Evolutionary conservation across 2,113 vertebrate genomes (phyloP), one percentile per base, ranked within the genome.

Genomic region (Engystomops pustulosus): DNA sequence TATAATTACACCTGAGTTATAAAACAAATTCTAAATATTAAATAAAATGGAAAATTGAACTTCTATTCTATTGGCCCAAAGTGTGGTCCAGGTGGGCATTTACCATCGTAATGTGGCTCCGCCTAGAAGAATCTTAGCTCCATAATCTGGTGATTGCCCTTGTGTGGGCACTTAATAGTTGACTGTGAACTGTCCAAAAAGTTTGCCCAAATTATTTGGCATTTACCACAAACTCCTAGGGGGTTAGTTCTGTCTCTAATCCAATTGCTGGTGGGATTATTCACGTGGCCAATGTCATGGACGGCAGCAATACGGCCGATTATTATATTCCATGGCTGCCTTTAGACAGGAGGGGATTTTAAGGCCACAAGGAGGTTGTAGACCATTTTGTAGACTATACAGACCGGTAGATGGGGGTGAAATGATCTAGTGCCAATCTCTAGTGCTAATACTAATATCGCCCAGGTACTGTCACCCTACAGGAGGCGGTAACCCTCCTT

Each of bases 1-100:
- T 88, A 92, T 91, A 91, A 91, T 91, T 92, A 93, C 93, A 95
- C 93, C 93, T 95, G 94, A 95, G 94, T 93, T 94, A 93, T 91
- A 89, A 85, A 90, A 91, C 91, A 15, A 72, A 25, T 1, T 6
- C 25, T 25, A 5, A 45, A 70, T n/a, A 44, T 36, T 11, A 65
- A 68, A 68, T n/a, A 23, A 38, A 17, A 36, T 20, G 10, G n/a
- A n/a, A n/a, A 71, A 91, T 91, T 89, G 89, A 85, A 94, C 92
- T 88, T 89, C 88, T 91, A 92, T 86, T 87, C 89, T 87, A 86
- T 89, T 84, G 74, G 6, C 62, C 62, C 62, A 30, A 58, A 25
- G 9, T 30, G 14, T 65, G 60, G 55, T 18, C 27, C 60, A 67
- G 7, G 30, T 67, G 62, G 62, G 62, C 32, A 67, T 34, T 67